These are phyloP conservation scores for Theonella swinhoei DNA, from an alignment of 37 sponge, comb jelly and placozoan species.

Conservation along the genomic window DNA sequence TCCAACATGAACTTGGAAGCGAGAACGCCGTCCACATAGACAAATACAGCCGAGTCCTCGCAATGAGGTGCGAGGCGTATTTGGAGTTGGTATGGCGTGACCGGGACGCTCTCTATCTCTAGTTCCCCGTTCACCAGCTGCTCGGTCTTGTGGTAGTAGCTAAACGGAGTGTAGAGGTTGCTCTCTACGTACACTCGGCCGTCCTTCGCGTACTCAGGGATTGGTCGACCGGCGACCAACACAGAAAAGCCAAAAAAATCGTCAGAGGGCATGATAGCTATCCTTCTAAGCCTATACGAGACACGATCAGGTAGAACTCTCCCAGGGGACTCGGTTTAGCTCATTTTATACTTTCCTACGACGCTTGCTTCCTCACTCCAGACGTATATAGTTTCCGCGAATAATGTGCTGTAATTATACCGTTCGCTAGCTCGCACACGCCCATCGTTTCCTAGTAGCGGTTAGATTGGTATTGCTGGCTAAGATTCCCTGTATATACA, in stretches of 20 bases:
- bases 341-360: not conserved
- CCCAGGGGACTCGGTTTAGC: not conserved
- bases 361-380: too few species aligned
- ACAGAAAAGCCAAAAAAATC: slow-evolving; percentile 46
- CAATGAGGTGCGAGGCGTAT: slow-evolving; percentile 50
- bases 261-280: slow-evolving; percentile 61
- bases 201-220: slow-evolving; percentile 58
- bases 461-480: too few species aligned
- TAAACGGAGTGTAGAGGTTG: slow-evolving; percentile 61
- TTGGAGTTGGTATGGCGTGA: slow-evolving; percentile 61
- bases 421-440: too few species aligned
- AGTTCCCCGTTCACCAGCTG: slow-evolving; percentile 62
- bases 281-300: not conserved
- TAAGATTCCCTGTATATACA: too few species aligned
- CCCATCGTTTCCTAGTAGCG: too few species aligned
- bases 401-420: too few species aligned
- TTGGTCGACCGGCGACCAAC: slow-evolving; percentile 48
- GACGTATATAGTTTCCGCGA: too few species aligned
- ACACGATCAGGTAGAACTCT: too few species aligned
- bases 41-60: slow-evolving; percentile 50
- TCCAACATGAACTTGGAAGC: slow-evolving; percentile 63
- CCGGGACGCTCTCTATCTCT: slow-evolving; percentile 59
- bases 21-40: slow-evolving; percentile 68
- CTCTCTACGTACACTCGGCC: slow-evolving; percentile 66
- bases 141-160: slow-evolving; percentile 53